These are phyloP conservation scores for Nasonovia ribisnigri DNA, from an alignment of 2,888 invertebrate species.

Conservation along the genomic window DNA sequence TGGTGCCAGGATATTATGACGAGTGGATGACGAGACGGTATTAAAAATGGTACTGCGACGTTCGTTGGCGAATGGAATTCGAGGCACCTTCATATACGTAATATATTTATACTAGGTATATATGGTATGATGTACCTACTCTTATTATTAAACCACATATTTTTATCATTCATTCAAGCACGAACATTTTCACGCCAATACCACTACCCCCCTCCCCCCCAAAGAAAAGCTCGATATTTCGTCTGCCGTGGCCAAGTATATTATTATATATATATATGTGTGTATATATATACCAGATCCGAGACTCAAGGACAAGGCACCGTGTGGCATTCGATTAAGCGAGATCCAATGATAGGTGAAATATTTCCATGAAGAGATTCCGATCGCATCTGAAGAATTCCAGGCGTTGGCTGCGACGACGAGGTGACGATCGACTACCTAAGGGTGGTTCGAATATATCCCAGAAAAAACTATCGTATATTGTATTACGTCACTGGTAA, in stretches of 20 bases:
- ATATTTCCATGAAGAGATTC: constrained; percentile 2
- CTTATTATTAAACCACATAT: constrained; percentile 44
- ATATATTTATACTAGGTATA: not conserved
- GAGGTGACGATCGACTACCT: not conserved
- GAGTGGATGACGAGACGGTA: not conserved
- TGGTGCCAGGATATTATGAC: not conserved
- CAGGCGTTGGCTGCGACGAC: not conserved
- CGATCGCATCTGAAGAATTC: constrained; percentile 15
- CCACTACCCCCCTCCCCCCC: not conserved
- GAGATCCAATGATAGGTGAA: constrained; percentile 10
- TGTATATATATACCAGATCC: not conserved
- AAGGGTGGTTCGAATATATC: not conserved
- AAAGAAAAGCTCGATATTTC: no score
- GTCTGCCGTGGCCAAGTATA: not conserved
- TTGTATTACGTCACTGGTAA: not conserved
- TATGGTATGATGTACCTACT: not conserved
- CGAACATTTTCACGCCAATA: constrained; percentile 9
- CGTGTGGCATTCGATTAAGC: not conserved
- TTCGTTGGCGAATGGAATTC: not conserved
- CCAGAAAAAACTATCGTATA: not conserved
- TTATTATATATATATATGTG: no score
- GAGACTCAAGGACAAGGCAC: not conserved
- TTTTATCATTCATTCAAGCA: not conserved
- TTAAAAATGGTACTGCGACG: not conserved
- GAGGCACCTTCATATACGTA: not conserved